These are phyloP conservation scores for Macrophya alboannulata DNA, from an alignment of 2,888 invertebrate species.

Conservation along the genomic window DNA sequence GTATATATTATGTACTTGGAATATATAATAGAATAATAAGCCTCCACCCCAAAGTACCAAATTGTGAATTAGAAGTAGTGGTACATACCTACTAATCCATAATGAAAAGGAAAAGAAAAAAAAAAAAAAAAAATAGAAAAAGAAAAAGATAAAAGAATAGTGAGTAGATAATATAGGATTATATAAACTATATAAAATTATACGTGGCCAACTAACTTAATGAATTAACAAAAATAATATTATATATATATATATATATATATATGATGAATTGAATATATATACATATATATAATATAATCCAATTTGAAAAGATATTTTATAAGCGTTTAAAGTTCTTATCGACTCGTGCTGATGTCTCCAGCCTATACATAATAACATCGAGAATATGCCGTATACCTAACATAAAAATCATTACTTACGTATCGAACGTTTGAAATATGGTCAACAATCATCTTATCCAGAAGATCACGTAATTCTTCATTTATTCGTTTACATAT, in stretches of 20 bases:
- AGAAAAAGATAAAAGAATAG: background rate
- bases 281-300: too few species aligned
- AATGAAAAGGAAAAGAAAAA: background rate
- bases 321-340: constrained; percentile 21
- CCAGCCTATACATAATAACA: background rate
- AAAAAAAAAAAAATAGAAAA: background rate
- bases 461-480: background rate
- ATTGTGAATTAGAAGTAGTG: constrained; percentile 41
- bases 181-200: constrained; percentile 22
- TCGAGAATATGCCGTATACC: background rate
- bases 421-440: background rate
- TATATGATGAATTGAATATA: background rate
- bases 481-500: background rate
- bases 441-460: background rate
- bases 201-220: constrained; percentile 46
- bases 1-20: background rate
- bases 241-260: background rate
- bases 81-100: background rate
- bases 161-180: background rate
- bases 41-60: constrained; percentile 54
- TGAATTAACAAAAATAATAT: background rate
- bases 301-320: constrained; percentile 26
- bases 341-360: constrained; percentile 8
- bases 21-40: constrained; percentile 15
- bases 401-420: background rate